phyloP scores from a whole-genome alignment of 2,113 vertebrate genomes.

The Andinoacara biseriatus region DNA sequence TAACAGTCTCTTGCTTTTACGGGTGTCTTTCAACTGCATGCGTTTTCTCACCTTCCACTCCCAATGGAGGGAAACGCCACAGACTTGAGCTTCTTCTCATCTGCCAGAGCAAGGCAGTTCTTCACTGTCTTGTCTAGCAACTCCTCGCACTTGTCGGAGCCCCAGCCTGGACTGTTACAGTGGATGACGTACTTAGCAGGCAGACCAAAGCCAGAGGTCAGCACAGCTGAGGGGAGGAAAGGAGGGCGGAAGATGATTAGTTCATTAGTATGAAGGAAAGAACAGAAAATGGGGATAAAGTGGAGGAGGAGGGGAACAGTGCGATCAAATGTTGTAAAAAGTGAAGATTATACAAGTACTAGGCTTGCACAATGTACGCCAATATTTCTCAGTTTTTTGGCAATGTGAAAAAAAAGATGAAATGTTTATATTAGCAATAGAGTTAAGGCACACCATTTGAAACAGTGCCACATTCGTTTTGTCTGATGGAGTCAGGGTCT shows the following conservation, averaged over 20 bases:
- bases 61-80: conserved; percentile 98
- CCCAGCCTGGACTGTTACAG: conserved; percentile 96
- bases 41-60: conserved; percentile 88
- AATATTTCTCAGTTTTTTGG: background rate
- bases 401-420: background rate
- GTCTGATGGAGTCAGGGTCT: background rate
- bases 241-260: background rate
- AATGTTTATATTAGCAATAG: too few relatives aligned
- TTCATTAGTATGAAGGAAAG: background rate
- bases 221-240: conserved; percentile 79
- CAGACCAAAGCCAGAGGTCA: conserved; percentile 89
- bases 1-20: background rate
- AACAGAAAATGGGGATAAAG: background rate
- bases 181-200: conserved; percentile 98
- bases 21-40: background rate
- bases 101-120: conserved; percentile 96
- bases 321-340: background rate
- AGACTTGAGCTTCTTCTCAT: conserved; percentile 98
- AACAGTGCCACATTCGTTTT: background rate
- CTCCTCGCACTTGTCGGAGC: conserved; percentile 95
- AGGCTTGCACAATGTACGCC: background rate
- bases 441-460: background rate
- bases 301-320: background rate
- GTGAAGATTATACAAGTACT: background rate
- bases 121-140: conserved; percentile 97